A percentile compares a stretch with the other conserved stretches of the same genome.
Conservation (phyloP, 2,888 invertebrate species). For the Athalia cordata region DNA sequence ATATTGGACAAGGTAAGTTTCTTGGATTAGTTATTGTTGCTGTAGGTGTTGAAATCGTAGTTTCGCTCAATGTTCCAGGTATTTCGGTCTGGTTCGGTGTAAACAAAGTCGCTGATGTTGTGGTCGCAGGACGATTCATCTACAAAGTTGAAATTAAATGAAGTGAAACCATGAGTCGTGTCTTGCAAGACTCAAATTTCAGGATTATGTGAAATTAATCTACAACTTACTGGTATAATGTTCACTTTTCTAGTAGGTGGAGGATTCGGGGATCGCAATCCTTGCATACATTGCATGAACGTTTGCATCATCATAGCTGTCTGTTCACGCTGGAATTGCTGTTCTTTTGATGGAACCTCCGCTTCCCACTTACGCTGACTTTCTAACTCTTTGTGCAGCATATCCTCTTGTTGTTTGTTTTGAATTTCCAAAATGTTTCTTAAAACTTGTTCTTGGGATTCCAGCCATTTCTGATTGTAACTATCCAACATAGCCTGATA, state of each 20-base stretch:
- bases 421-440: constrained; percentile 5
- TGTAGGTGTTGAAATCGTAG: not conserved
- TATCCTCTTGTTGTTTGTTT: constrained; percentile 12
- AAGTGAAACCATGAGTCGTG: not conserved
- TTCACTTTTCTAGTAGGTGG: not conserved
- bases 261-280: constrained; percentile 5
- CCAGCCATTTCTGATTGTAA: constrained; percentile 14
- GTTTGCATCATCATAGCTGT: constrained; percentile 9
- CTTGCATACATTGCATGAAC: constrained; percentile 8
- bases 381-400: constrained; percentile 16
- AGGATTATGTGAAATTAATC: not conserved
- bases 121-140: not conserved
- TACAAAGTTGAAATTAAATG: not conserved
- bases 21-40: not conserved
- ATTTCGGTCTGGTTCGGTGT: not conserved
- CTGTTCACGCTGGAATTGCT: constrained; percentile 19
- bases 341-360: constrained; percentile 20
- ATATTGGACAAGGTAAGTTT: not conserved
- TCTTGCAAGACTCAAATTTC: not conserved
- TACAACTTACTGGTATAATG: not conserved
- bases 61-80: not conserved
- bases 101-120: not conserved
- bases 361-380: constrained; percentile 22
- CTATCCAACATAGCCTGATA: constrained; percentile 5
- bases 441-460: constrained; percentile 9